phyloP scores from a whole-genome alignment of 2,888 invertebrate species.

The Leptothorax acervorum region DNA sequence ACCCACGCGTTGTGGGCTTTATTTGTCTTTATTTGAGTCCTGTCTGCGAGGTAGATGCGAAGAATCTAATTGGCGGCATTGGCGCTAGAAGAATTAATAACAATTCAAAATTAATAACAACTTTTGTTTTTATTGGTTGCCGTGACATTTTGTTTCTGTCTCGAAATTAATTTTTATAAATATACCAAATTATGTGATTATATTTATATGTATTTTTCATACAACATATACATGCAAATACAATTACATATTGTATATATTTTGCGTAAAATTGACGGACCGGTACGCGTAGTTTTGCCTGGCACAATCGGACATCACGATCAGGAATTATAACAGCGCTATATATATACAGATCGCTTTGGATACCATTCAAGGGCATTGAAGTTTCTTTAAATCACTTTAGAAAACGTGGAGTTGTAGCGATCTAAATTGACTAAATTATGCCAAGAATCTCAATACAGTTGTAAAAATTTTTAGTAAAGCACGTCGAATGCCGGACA shows the following conservation, averaged over 20 bases:
- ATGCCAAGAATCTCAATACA: neutral
- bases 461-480: slow-evolving; percentile 30
- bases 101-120: slow-evolving; percentile 2
- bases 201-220: neutral
- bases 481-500: slow-evolving; percentile 21
- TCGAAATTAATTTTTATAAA: slow-evolving; percentile 2
- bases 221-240: neutral
- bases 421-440: neutral
- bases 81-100: neutral
- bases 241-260: too few relatives aligned
- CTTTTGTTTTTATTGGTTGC: neutral
- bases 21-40: neutral
- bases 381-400: slow-evolving; percentile 47
- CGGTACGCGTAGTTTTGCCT: slow-evolving; percentile 64
- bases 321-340: slow-evolving; percentile 68
- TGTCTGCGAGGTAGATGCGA: neutral
- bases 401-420: neutral
- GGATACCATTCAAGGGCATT: slow-evolving; percentile 64
- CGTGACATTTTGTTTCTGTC: neutral
- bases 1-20: slow-evolving; percentile 34
- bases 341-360: slow-evolving; percentile 50
- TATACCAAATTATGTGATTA: neutral
- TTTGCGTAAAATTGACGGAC: slow-evolving; percentile 49
- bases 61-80: neutral
- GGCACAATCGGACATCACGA: slow-evolving; percentile 62